These are phyloP conservation scores for Chiloscyllium punctatum DNA, from an alignment of 2,797 vertebrate species.

Conservation along the genomic window DNA sequence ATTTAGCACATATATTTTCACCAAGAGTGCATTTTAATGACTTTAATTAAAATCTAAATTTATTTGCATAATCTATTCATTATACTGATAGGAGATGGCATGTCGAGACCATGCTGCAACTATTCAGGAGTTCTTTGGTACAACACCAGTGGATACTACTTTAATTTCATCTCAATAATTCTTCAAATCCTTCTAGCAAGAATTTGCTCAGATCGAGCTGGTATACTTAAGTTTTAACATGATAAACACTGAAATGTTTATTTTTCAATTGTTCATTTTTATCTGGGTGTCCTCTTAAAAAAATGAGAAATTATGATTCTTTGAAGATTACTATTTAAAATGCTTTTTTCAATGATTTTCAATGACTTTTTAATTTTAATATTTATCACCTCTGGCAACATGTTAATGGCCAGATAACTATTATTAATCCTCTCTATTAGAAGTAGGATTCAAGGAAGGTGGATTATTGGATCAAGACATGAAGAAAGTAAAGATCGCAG, in stretches of 20 bases:
- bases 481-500: too few relatives aligned
- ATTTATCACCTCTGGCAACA: background rate
- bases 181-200: background rate
- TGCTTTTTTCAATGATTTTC: background rate
- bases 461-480: background rate
- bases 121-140: background rate
- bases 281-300: background rate
- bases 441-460: background rate
- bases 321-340: background rate
- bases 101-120: background rate
- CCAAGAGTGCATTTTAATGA: slow-evolving; percentile 12
- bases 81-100: background rate
- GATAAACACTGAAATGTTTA: background rate
- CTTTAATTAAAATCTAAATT: background rate
- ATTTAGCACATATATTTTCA: background rate
- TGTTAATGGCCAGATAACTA: background rate
- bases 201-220: background rate
- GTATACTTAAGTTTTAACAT: background rate
- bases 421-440: background rate
- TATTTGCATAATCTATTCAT: background rate
- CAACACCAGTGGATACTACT: slow-evolving; percentile 2
- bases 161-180: background rate
- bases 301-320: background rate
- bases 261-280: background rate
- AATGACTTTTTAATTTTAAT: background rate